These are phyloP conservation scores for Centroberyx gerrardi DNA, from an alignment of 2,797 vertebrate species.

Conservation along the genomic window DNA sequence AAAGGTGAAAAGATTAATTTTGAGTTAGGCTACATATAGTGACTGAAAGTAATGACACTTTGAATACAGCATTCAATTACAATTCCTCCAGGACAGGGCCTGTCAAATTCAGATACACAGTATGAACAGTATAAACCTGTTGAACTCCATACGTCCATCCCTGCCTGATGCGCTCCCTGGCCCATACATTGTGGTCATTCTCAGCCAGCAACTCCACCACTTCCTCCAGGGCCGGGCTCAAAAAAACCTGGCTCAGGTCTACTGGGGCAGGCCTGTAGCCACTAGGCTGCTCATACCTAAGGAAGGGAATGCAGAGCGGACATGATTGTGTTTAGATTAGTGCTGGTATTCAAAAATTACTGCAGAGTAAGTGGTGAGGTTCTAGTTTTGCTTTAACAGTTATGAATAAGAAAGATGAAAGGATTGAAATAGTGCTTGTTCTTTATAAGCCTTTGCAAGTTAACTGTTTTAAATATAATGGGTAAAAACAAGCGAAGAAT, in stretches of 20 bases:
- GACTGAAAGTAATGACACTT: not conserved
- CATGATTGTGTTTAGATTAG: not conserved
- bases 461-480: no score
- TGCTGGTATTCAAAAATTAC: not conserved
- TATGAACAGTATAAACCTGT: conserved; percentile 86
- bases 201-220: conserved; percentile 92
- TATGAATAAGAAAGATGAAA: not conserved
- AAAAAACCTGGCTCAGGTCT: conserved; percentile 89
- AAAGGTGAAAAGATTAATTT: not conserved
- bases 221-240: conserved; percentile 89
- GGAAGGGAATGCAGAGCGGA: conserved; percentile 2
- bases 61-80: conserved; percentile 6
- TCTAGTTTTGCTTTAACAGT: not conserved
- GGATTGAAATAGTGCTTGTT: no score
- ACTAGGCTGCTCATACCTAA: conserved; percentile 92
- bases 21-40: not conserved
- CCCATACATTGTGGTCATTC: conserved; percentile 96
- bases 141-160: conserved; percentile 94
- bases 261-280: conserved; percentile 94
- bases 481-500: no score
- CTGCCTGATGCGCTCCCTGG: conserved; percentile 92
- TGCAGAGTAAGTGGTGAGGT: not conserved
- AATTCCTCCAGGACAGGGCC: conserved; percentile 1
- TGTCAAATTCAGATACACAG: not conserved
- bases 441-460: no score